Evolutionary conservation across 2,888 invertebrate genomes (phyloP).

Genomic region (Chrysina gloriosa): DNA sequence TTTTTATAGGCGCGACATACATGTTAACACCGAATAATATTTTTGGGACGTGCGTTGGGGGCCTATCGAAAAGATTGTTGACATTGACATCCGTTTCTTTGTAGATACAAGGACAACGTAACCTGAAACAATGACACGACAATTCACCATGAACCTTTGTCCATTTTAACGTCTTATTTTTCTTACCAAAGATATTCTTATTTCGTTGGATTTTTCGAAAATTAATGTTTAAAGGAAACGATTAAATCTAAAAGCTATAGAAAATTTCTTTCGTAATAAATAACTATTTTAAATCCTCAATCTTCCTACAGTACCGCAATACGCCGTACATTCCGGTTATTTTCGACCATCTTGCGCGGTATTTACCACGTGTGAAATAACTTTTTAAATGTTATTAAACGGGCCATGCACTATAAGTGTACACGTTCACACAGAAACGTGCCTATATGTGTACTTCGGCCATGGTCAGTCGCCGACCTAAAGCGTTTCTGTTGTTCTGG

Average conservation of each 20-base stretch:
- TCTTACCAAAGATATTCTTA: neutral
- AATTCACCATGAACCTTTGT: constrained; percentile 5
- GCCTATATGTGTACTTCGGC: constrained; percentile 44
- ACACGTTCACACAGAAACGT: neutral
- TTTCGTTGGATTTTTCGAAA: neutral
- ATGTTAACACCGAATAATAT: constrained; percentile 34
- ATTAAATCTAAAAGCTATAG: too few relatives aligned
- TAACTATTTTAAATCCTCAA: too few relatives aligned
- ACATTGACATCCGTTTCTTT: constrained; percentile 36
- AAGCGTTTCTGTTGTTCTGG: constrained; percentile 33
- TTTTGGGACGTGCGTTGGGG: constrained; percentile 22
- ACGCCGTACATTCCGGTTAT: too few relatives aligned
- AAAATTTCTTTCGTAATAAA: too few relatives aligned
- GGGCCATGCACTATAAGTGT: constrained; percentile 30
- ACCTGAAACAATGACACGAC: constrained; percentile 28
- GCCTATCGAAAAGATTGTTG: constrained; percentile 30
- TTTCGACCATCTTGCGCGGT: neutral
- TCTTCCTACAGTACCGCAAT: too few relatives aligned
- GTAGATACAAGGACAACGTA: constrained; percentile 33
- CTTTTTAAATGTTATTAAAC: constrained; percentile 29
- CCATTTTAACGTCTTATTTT: neutral
- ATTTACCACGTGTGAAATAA: neutral
- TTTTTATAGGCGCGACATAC: constrained; percentile 13
- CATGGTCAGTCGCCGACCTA: constrained; percentile 52
- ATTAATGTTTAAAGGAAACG: too few relatives aligned